A percentile compares a stretch with the other conserved stretches of the same genome.
Conservation (phyloP, 2,888 invertebrate species). For the Cryptus viduatorius region DNA sequence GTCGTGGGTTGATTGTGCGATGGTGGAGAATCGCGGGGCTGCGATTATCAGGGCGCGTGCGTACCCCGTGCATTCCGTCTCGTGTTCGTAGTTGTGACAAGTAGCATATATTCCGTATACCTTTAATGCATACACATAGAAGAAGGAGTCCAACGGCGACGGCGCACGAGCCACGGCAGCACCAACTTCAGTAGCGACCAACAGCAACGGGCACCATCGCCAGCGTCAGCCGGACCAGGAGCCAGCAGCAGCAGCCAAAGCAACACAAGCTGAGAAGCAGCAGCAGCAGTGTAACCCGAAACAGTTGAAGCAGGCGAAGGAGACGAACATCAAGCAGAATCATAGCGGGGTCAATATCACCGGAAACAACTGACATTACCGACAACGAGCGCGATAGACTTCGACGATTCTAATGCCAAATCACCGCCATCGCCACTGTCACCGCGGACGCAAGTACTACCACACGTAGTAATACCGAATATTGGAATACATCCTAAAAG, state of each 20-base stretch:
- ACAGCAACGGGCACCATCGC: slow-evolving; percentile 64
- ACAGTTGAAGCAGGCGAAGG: not conserved
- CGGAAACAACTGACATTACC: not conserved
- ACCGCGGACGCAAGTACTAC: not conserved
- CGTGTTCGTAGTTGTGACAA: slow-evolving; percentile 52
- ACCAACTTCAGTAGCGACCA: slow-evolving; percentile 66
- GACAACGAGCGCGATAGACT: not conserved
- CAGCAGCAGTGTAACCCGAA: slow-evolving; percentile 17
- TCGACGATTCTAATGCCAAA: not conserved
- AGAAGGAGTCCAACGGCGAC: slow-evolving; percentile 56
- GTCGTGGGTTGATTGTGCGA: slow-evolving; percentile 48
- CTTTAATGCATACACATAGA: slow-evolving; percentile 51
- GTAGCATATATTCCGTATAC: slow-evolving; percentile 1
- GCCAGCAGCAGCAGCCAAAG: slow-evolving; percentile 59
- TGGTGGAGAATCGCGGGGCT: slow-evolving; percentile 59
- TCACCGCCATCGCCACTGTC: not conserved
- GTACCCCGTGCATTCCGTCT: slow-evolving; percentile 61
- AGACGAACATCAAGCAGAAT: not conserved
- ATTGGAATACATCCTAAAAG: not conserved
- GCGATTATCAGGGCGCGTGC: slow-evolving; percentile 65
- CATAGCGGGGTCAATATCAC: not conserved
- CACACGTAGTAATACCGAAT: not conserved
- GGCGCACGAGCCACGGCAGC: slow-evolving; percentile 67
- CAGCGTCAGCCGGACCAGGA: slow-evolving; percentile 64
- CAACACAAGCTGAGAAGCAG: slow-evolving; percentile 43